Evolutionary conservation across 2,797 vertebrate genomes (phyloP).

Genomic region (Chiloscyllium punctatum): DNA sequence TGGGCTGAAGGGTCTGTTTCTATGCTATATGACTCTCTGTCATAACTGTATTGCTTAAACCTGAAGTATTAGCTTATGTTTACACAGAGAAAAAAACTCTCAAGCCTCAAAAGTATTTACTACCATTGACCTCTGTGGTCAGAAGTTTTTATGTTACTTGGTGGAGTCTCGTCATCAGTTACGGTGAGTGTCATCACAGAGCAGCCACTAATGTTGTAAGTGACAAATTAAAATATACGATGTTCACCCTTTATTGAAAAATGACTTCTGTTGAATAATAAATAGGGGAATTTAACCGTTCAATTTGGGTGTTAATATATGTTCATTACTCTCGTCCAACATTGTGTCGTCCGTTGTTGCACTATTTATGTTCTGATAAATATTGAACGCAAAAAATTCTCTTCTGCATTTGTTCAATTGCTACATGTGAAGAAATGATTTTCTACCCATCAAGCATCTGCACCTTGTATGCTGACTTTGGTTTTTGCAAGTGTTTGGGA

Average conservation of each 20-base stretch:
- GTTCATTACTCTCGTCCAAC: not conserved
- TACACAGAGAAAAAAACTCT: slow-evolving; percentile 79
- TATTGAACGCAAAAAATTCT: not conserved
- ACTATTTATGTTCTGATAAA: not conserved
- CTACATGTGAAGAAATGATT: not conserved
- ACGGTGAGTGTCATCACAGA: slow-evolving; percentile 59
- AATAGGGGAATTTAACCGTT: not conserved
- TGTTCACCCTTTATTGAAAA: not conserved
- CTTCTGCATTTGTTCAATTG: not conserved
- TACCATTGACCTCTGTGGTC: slow-evolving; percentile 87
- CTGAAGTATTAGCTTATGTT: not conserved
- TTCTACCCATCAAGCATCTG: not conserved
- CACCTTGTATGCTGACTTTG: not conserved
- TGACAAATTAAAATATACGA: not conserved
- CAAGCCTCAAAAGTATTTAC: slow-evolving; percentile 92
- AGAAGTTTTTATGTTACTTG: slow-evolving; percentile 85
- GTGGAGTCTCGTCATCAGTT: slow-evolving; percentile 90
- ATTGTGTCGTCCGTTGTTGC: not conserved
- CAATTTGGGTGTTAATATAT: not conserved
- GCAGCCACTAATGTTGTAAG: not conserved
- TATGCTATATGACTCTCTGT: too few species aligned
- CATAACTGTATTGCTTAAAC: not conserved
- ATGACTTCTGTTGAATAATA: not conserved
- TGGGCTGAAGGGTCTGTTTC: too few species aligned
- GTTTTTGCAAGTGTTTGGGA: not conserved